Evolutionary conservation across 1,140 invertebrate species (phyloP), one percentile per base, ranked within the genome.

Genomic region (Bombus impatiens): DNA sequence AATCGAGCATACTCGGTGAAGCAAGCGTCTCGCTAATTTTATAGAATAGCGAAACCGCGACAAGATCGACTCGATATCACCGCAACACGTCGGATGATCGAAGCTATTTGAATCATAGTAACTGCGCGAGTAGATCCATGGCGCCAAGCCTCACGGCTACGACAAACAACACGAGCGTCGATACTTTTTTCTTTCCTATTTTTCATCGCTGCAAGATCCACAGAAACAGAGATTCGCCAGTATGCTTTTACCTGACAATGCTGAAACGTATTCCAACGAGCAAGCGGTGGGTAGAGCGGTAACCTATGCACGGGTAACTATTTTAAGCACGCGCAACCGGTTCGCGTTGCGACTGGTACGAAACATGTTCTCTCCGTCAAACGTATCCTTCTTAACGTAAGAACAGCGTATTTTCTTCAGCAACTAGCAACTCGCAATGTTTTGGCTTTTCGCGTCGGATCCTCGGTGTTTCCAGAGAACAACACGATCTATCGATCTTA

Each of bases 311-410:
- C 92, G 90, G 93, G 92, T 92, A 94, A 94, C 94, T 94, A 94
- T 94, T 94, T 94, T 94, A 93, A 94, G 93, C 94, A 91, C 88
- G 89, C 91, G 93, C 92, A 94, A 94, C 94, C 94, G 94, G 94
- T 94, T 94, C 91, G 93, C 87, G 91, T 91, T 92, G 93, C 89
- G 89, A 89, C 87, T 90, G 88, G 88, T 87, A 87, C 92, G 91
- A 91, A 90, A 93, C 89, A 93, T 93, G 90, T 92, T 92, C 92
- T 87, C 83, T 89, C 75, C 75, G 67, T 71, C 74, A 82, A 87
- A 68, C 70, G 68, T 86, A 88, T 88, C 88, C 84, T 89, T 78
- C 72, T 78, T 74, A 71, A 78, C 78, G 72, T 32, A 37, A 37
- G 25, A 35, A 3, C 35, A 35, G 10, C 28, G 42, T 18, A 2